These are phyloP conservation scores for Nezara viridula DNA, from an alignment of 2,888 invertebrate species.

Conservation along the genomic window DNA sequence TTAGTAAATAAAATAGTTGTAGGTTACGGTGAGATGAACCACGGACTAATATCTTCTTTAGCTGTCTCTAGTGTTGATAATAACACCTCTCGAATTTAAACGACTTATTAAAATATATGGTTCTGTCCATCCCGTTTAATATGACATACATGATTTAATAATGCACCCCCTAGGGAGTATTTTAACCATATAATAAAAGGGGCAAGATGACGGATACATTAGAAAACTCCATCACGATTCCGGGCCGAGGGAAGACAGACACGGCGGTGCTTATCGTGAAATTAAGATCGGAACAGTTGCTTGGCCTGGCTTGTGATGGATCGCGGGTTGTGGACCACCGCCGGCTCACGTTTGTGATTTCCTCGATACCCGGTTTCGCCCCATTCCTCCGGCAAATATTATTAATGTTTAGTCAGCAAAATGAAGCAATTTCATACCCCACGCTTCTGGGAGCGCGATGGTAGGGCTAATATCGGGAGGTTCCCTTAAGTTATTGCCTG, in stretches of 20 bases:
- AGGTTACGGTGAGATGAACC: no score
- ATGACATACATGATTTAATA: background rate
- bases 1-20: no score
- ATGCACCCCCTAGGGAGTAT: background rate
- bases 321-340: constrained; percentile 22
- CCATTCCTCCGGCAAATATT: constrained; percentile 35
- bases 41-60: background rate
- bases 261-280: constrained; percentile 19
- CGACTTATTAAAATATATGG: background rate
- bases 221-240: constrained; percentile 10
- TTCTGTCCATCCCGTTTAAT: background rate
- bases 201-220: background rate
- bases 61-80: background rate
- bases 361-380: background rate
- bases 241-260: background rate
- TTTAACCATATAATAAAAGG: constrained; percentile 8
- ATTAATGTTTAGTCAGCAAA: constrained; percentile 4
- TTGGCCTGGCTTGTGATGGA: background rate
- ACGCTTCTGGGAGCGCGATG: background rate
- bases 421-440: constrained; percentile 10
- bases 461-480: background rate
- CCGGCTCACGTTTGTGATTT: constrained; percentile 46
- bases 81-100: background rate
- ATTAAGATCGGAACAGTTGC: constrained; percentile 37
- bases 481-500: background rate